Evolutionary conservation across 2,888 invertebrate species (phyloP), one percentile per base, ranked within the genome.

Genomic region (Watsonalla cultraria): DNA sequence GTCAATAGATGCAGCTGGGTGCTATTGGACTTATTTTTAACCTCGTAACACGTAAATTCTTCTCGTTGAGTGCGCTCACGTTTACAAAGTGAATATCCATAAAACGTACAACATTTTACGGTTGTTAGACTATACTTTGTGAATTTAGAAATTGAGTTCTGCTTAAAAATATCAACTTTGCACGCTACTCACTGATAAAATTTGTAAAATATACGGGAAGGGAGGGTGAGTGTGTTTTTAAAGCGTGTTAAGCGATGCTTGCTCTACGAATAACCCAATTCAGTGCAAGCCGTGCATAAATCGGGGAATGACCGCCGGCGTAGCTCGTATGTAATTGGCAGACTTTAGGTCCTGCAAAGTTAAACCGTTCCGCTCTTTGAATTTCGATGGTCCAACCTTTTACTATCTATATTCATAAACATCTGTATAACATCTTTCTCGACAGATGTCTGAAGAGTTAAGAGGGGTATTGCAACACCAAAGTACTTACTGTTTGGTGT

Each of bases 1-100:
- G 78, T 70, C 78, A 76, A 78, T 76, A 75, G 76, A 76, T 76
- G 79, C 78, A 78, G 74, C 76, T 75, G 76, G 65, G 71, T 69
- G 70, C 70, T 70, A 65, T 65, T 66, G 61, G 60, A 62, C 58
- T 52, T 59, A 71, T 72, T 72, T 71, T 58, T 56, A 64, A 58
- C 63, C 63, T 64, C 72, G 67, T 72, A 70, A 66, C 56, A 56
- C 56, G 52, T 70, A 61, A 8, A 37, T 67, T 67, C 60, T 64
- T 71, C 72, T 70, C 64, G 66, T 11, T 61, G 58, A 56, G 59
- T 53, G 14, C 14, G 14, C 37, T 49, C 60, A 56, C 55, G 55
- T 58, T 58, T 53, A 62, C 60, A 60, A 65, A 56, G 58, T 56
- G 55, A 33, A 24, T 51, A 51, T 15, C 5, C 46, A 15, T 46